A percentile compares a stretch with the other conserved stretches of the same genome.
Conservation (phyloP, 2,888 invertebrate genomes). For the Myopa tessellatipennis region DNA sequence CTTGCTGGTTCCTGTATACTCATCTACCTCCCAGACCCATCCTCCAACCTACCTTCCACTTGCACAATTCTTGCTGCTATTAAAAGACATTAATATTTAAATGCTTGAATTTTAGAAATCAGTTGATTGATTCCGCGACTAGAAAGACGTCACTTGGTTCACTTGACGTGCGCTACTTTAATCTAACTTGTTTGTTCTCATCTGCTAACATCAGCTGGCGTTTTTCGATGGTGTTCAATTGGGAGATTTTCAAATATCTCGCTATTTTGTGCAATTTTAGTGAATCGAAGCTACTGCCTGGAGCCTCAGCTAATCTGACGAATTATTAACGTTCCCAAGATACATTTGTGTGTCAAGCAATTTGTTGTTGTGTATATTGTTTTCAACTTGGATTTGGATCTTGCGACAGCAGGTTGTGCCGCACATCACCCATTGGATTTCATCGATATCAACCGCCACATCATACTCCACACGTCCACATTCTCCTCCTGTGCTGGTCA, state of each 20-base stretch:
- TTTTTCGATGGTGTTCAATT: conserved; percentile 46
- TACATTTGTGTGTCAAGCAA: no score
- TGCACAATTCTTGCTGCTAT: not conserved
- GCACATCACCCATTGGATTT: no score
- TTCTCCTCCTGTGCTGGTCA: conserved; percentile 38
- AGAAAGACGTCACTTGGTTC: conserved; percentile 31
- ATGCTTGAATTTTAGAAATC: conserved; percentile 63
- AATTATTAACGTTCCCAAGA: no score
- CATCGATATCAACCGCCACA: not conserved
- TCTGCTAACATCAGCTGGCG: not conserved
- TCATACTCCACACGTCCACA: not conserved
- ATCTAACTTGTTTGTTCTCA: no score
- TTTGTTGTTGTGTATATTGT: no score
- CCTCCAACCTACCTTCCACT: not conserved
- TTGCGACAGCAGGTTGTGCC: no score
- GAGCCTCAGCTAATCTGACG: no score
- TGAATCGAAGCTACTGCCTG: conserved; percentile 27
- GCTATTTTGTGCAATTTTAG: conserved; percentile 49
- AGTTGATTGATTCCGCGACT: conserved; percentile 20
- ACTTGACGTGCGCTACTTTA: not conserved
- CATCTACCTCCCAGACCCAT: not conserved
- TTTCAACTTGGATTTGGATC: no score
- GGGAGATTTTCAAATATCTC: conserved; percentile 47
- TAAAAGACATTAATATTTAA: conserved; percentile 37
- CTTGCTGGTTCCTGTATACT: not conserved